Evolutionary conservation across 1,140 invertebrate species (phyloP).

Genomic region (Drosophila ohnishii): DNA sequence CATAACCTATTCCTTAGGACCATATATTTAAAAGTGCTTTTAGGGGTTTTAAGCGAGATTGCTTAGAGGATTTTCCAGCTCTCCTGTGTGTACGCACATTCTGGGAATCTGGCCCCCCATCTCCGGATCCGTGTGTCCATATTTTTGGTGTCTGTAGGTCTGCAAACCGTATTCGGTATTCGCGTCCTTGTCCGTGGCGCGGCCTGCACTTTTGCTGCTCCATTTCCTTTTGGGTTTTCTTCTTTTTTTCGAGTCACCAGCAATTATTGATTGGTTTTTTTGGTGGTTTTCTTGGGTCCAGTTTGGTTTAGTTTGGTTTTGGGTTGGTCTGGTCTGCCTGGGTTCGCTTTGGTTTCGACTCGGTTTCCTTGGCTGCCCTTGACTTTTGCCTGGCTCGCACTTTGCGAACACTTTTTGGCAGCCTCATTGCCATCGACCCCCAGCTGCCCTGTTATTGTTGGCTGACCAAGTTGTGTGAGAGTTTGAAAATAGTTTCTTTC

Average conservation of each 20-base stretch:
- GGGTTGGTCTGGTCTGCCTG: conserved; percentile 7
- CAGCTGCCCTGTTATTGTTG: conserved; percentile 41
- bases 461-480: conserved; percentile 56
- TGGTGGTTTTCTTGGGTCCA: conserved; percentile 24
- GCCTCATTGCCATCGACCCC: conserved; percentile 66
- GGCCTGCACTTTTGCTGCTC: conserved; percentile 49
- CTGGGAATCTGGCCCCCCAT: not conserved
- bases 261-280: conserved; percentile 69
- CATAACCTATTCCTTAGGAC: not conserved
- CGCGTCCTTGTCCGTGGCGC: conserved; percentile 27
- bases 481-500: conserved; percentile 70
- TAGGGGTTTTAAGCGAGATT: not conserved
- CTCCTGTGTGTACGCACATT: conserved; percentile 39
- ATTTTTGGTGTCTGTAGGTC: conserved; percentile 15
- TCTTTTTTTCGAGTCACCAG: conserved; percentile 42
- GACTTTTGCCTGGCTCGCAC: conserved; percentile 75
- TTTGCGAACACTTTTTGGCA: conserved; percentile 76
- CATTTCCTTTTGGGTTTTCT: conserved; percentile 37
- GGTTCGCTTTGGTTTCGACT: conserved; percentile 24
- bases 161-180: conserved; percentile 4
- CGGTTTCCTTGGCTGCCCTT: conserved; percentile 59
- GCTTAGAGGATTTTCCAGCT: not conserved
- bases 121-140: conserved; percentile 1
- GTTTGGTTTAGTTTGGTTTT: conserved; percentile 45
- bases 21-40: not conserved